A percentile compares a stretch with the other conserved stretches of the same genome.
Conservation (phyloP, 2,797 vertebrate genomes). For the Pelochelys cantorii region DNA sequence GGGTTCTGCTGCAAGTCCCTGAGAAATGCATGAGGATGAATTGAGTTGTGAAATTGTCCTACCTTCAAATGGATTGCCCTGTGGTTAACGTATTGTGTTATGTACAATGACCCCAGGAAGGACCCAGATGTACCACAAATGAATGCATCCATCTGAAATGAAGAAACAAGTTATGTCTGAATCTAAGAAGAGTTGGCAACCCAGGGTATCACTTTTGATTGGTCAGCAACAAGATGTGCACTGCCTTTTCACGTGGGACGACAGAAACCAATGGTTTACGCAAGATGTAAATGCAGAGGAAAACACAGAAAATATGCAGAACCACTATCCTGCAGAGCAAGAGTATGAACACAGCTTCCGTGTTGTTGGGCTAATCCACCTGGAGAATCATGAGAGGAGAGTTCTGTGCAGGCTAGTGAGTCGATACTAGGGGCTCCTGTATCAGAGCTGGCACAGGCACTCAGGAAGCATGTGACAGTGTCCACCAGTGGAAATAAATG, state of each 20-base stretch:
- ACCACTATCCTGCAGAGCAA: neutral
- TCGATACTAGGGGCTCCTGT: accelerated
- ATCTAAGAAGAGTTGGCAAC: neutral
- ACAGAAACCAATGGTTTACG: neutral
- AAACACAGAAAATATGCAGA: neutral
- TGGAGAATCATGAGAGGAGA: accelerated
- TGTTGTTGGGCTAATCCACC: accelerated
- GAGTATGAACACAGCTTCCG: neutral
- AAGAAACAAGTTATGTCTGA: neutral
- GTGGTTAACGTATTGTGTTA: too few relatives aligned
- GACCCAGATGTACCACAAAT: accelerated
- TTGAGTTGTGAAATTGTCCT: neutral
- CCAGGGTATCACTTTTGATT: neutral
- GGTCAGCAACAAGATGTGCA: accelerated
- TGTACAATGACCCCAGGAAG: neutral
- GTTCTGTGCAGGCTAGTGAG: accelerated
- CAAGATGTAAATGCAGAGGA: neutral
- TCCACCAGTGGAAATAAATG: accelerated
- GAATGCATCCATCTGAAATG: neutral
- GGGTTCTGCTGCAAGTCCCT: neutral
- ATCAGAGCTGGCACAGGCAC: neutral
- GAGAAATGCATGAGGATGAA: neutral
- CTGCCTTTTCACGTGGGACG: neutral
- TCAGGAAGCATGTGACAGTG: accelerated
- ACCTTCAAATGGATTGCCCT: too few relatives aligned